Base-by-base conservation (phyloP, 2,113 vertebrate species). In the Edolisoma coerulescens region DNA sequence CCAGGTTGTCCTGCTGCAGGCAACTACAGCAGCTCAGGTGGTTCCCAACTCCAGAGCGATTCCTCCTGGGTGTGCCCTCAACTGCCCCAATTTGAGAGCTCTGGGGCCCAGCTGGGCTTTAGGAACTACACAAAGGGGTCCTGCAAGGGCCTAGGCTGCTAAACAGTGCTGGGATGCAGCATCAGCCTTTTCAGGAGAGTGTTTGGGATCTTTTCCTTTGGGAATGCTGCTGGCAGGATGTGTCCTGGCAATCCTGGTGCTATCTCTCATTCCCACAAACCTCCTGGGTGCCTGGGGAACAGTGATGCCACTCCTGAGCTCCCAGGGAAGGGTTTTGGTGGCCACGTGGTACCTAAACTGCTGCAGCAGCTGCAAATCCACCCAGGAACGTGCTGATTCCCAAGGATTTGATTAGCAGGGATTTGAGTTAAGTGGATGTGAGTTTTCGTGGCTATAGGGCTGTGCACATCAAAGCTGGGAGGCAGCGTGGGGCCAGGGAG, bases 101-200 rank as follows among this genome's bases (percentile, higher is more conserved):
- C 71, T 35, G 57, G 16, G 21, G 8, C 19, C 45, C 70, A 76
- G 44, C 45, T 74, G 68, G 23, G 54, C 39, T 69, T 71, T 16
- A 15, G 54, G 35, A 84, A 4, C 28, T 4, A 0, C 24, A 3
- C 3, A 4, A 4, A 12, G 24, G 13, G 7, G 70, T 7, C 47
- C 32, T 54, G n/a, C 20, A 10, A 27, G 30, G 47, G 23, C 13
- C 28, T 3, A 30, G 14, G 33, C 8, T 56, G 35, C 2, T 26
- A 0, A 16, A 0, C 0, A 3, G 16, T 1, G 12, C 3, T 9
- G 7, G 89, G 53, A 5, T 0, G 0, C 3, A 74, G 32, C 1
- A 5, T 0, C 2, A 3, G 8, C 2, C 8, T 49, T 16, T 14
- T 9, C 17, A 18, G 37, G 26, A 11, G 39, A 4, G 6, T 2